Evolutionary conservation across 2,113 vertebrate species (phyloP).

Genomic region (Lepus americanus): DNA sequence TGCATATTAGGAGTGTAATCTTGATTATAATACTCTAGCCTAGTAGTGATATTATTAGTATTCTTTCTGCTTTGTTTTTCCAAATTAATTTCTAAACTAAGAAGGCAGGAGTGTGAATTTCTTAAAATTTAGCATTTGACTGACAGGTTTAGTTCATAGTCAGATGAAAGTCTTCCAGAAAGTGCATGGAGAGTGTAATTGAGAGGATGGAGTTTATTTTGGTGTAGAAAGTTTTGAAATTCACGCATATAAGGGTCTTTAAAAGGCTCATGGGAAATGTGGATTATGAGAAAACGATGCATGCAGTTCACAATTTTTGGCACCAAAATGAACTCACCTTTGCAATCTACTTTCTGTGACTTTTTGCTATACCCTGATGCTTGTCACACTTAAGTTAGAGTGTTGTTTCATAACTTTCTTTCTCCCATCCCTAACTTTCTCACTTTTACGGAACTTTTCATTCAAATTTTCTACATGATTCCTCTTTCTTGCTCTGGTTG

Average conservation of each 20-base stretch:
- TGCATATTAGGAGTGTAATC: slow-evolving; percentile 9
- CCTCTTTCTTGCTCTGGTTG: not conserved
- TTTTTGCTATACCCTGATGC: too few species aligned
- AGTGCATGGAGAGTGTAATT: too few species aligned
- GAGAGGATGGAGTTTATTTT: too few species aligned
- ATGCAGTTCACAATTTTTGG: too few species aligned
- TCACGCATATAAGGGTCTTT: too few species aligned
- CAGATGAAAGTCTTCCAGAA: not conserved
- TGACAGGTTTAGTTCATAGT: not conserved
- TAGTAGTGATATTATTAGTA: not conserved
- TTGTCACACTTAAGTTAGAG: not conserved
- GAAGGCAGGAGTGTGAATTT: not conserved
- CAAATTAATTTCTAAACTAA: slow-evolving; percentile 25
- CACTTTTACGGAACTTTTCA: not conserved
- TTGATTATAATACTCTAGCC: not conserved
- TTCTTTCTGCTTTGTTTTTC: slow-evolving; percentile 50
- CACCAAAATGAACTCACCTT: too few species aligned
- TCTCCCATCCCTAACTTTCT: not conserved
- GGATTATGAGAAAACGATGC: too few species aligned
- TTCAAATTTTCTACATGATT: not conserved
- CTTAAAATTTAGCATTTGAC: slow-evolving; percentile 2
- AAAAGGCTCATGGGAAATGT: too few species aligned
- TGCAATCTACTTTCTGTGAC: too few species aligned
- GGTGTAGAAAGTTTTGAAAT: too few species aligned
- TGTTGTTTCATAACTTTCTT: not conserved